Base-by-base conservation (phyloP, 2,113 vertebrate genomes). In the Elgaria multicarinata region DNA sequence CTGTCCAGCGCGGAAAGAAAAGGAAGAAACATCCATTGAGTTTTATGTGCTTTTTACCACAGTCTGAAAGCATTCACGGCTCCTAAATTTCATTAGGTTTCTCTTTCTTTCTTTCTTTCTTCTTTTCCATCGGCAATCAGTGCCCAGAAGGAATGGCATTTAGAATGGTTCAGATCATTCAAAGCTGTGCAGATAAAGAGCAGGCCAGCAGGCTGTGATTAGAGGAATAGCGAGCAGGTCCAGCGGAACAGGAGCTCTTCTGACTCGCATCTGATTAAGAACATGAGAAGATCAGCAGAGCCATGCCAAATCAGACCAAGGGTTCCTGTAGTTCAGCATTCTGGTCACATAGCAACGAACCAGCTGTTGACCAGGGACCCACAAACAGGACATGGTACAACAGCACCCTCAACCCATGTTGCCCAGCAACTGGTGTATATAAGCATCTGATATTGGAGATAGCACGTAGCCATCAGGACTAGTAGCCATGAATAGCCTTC, bases 41-140 rank as follows among this genome's bases (percentile, higher is more conserved):
- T 87, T 74, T 85, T 71, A 3, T 28, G 53, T 67, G 39, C 39
- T 87, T 7, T 13, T 86, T 33, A 71, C 90, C 22, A 33, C 44
- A 31, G 22, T 20, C 0, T 0, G 1, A 69, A 44, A 22, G 33
- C 55, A 67, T 84, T 46, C 74, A 28, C 33, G 5, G 2, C 16
- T 50, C 67, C 53, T 81, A 55, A 66, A 2, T 33, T 69, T 33
- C 5, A 72, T 89, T 87, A 64, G 87, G 74, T 46, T 69, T 28
- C 39, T 66, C 74, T 55, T 33, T 85, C n/a, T 50, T 69, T 28
- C 53, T 62, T 78, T 55, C n/a, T n/a, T n/a, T n/a, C n/a, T n/a
- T n/a, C n/a, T n/a, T 42, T 87, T 39, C 62, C 42, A 86, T 53
- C 71, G 67, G 50, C 83, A 79, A 89, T 81, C 18, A 90, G 36